Base-by-base conservation (phyloP, 2,797 vertebrate genomes). In the Rhynchotus rufescens region DNA sequence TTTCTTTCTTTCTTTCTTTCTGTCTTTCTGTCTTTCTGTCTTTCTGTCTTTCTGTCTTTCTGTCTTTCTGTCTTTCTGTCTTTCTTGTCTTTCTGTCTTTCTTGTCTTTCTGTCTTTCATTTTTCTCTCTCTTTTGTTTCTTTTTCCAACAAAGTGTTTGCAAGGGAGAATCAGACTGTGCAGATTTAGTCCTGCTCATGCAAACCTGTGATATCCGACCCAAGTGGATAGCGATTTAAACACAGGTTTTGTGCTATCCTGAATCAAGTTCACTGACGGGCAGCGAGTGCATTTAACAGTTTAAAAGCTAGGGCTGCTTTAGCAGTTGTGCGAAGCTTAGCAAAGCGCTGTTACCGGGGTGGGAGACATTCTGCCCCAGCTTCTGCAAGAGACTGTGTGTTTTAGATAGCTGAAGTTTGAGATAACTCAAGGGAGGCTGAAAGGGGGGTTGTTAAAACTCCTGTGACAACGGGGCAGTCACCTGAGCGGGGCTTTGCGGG, bases 401-500 rank as follows among this genome's bases (percentile, higher is more conserved):
- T 81, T 54, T 52, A 0, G 1, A 26, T 65, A n/a, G 30, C n/a
- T 45, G 32, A 8, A 4, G 21, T 47, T 25, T 34, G 32, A 49
- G n/a, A 23, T 49, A 25, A 32, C 25, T 34, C 51, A 34, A 3
- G n/a, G 10, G 57, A 56, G 36, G 59, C 62, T 69, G 69, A 75
- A 80, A 60, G 74, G 1, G 78, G 40, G 62, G 86, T 8, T 80
- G 62, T 36, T 77, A 90, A 76, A 79, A 36, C 22, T 60, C 12
- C 1, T 1, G 51, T 66, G 51, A 28, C 51, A 42, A 21, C 2
- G 0, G 49, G 59, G 2, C 40, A 5, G 47, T 15, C 3, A 0
- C 36, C 54, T 49, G 40, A 21, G 4, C 0, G 1, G 4, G 44
- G 60, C 21, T 47, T 73, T 86, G 67, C 36, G 26, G 72, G 34